A percentile compares a stretch with the other conserved stretches of the same genome.
Evolutionary conservation across 1,140 invertebrate genomes (phyloP).

Genomic region (Caerostris extrusa): DNA sequence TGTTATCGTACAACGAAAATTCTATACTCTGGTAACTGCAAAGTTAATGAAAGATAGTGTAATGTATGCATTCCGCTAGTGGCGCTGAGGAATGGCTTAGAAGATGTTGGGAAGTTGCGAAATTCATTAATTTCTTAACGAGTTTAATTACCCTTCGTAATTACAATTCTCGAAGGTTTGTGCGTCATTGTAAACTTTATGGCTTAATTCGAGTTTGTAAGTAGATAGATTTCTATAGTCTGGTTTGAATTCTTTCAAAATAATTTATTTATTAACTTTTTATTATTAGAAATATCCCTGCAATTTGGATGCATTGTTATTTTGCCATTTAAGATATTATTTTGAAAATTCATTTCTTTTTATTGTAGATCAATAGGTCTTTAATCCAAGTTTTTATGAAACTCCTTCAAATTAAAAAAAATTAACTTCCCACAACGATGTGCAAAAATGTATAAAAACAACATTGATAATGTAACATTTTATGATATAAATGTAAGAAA

Average conservation of each 20-base stretch:
- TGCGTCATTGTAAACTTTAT: neutral
- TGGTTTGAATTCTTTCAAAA: neutral
- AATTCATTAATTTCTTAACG: slow-evolving; percentile 6
- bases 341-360: too few relatives aligned
- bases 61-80: slow-evolving; percentile 18
- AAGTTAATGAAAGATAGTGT: slow-evolving; percentile 9
- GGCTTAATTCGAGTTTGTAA: neutral
- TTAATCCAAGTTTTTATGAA: too few relatives aligned
- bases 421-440: too few relatives aligned
- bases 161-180: neutral
- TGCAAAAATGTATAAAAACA: too few relatives aligned
- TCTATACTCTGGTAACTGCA: neutral
- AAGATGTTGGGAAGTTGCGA: neutral
- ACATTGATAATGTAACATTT: too few relatives aligned
- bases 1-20: neutral
- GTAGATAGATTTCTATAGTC: neutral
- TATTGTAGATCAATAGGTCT: too few relatives aligned
- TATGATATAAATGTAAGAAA: too few relatives aligned
- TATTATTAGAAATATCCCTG: neutral
- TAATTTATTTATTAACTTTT: neutral
- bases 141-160: slow-evolving; percentile 16
- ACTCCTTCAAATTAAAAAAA: too few relatives aligned
- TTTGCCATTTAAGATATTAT: too few relatives aligned
- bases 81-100: neutral
- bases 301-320: too few relatives aligned